phyloP scores from a whole-genome alignment of 2,797 vertebrate species.

The Ctenochaetus hawaiiensis region DNA sequence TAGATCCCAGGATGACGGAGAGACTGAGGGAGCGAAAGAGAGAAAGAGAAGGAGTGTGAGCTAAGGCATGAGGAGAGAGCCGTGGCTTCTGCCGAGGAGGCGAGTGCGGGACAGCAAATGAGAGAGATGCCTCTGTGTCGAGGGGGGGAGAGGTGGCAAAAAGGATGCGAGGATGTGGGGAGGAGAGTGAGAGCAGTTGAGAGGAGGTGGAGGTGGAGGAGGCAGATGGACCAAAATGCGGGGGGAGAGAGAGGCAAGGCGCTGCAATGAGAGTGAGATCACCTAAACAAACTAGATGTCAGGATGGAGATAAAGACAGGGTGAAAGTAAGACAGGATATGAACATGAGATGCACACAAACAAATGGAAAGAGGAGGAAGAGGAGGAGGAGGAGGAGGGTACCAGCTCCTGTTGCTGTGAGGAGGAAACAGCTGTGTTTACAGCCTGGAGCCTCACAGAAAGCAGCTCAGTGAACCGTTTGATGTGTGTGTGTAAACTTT shows the following conservation, averaged over 20 bases:
- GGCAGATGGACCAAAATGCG: conserved; percentile 55
- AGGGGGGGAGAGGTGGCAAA: conserved; percentile 18
- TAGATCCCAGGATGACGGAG: conserved; percentile 85
- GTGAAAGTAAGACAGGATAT: neutral
- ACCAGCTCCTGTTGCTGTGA: conserved; percentile 65
- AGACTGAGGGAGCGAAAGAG: conserved; percentile 48
- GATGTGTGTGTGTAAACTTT: conserved; percentile 47
- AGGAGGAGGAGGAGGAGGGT: conserved; percentile 7
- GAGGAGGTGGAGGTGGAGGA: conserved; percentile 51
- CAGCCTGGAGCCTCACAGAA: conserved; percentile 26
- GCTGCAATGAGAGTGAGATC: conserved; percentile 37
- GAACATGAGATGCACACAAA: conserved; percentile 9
- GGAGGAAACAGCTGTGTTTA: conserved; percentile 56
- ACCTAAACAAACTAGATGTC: conserved; percentile 27
- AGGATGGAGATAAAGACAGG: conserved; percentile 20
- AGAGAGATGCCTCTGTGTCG: conserved; percentile 39
- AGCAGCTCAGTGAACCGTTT: conserved; percentile 39
- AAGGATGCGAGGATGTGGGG: conserved; percentile 36
- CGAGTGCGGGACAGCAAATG: conserved; percentile 17
- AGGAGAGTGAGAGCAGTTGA: conserved; percentile 37
- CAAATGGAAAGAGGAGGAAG: conserved; percentile 14
- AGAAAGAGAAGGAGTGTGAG: conserved; percentile 34
- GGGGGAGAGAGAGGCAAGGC: conserved; percentile 37
- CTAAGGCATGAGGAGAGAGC: conserved; percentile 38
- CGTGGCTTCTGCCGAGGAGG: neutral